A percentile compares a stretch with the other conserved stretches of the same genome.
These are phyloP conservation scores for Erpetoichthys calabaricus DNA, from an alignment of 2,797 vertebrate species.

Conservation along the genomic window DNA sequence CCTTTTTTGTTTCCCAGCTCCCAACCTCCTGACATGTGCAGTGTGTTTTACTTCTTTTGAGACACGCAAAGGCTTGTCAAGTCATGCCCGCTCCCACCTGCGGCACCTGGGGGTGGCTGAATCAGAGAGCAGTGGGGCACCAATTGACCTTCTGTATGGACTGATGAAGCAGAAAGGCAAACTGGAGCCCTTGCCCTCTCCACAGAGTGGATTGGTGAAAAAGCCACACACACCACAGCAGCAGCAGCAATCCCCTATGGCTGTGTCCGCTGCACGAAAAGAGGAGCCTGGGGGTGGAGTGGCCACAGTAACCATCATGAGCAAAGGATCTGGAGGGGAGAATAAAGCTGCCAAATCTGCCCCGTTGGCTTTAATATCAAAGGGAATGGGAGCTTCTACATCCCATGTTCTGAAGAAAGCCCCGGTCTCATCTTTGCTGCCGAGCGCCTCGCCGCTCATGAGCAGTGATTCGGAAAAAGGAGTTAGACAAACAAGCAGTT, in stretches of 20 bases:
- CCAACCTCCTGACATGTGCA: constrained; percentile 57
- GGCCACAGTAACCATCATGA: constrained; percentile 26
- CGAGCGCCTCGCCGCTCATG: constrained; percentile 63
- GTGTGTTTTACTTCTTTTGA: constrained; percentile 73
- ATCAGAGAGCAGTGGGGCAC: constrained; percentile 72
- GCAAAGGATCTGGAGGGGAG: constrained; percentile 27
- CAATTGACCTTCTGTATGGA: constrained; percentile 73
- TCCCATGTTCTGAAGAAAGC: constrained; percentile 73
- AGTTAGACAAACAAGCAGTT: constrained; percentile 40
- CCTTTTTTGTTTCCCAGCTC: constrained; percentile 8
- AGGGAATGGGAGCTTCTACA: constrained; percentile 32
- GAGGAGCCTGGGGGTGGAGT: constrained; percentile 32
- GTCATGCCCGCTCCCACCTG: constrained; percentile 78
- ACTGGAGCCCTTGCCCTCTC: constrained; percentile 25
- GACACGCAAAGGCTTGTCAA: constrained; percentile 72
- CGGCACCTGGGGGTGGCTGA: constrained; percentile 71
- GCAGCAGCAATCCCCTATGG: constrained; percentile 17
- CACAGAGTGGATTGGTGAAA: constrained; percentile 5
- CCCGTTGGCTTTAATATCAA: constrained; percentile 48
- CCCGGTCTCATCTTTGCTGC: constrained; percentile 59
- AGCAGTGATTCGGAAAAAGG: constrained; percentile 60
- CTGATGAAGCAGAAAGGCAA: constrained; percentile 63
- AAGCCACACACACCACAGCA: constrained; percentile 7
- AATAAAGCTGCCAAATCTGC: constrained; percentile 37
- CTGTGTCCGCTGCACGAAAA: constrained; percentile 18